These are phyloP conservation scores for Heliconius aoede DNA, from an alignment of 2,888 invertebrate species.

Conservation along the genomic window DNA sequence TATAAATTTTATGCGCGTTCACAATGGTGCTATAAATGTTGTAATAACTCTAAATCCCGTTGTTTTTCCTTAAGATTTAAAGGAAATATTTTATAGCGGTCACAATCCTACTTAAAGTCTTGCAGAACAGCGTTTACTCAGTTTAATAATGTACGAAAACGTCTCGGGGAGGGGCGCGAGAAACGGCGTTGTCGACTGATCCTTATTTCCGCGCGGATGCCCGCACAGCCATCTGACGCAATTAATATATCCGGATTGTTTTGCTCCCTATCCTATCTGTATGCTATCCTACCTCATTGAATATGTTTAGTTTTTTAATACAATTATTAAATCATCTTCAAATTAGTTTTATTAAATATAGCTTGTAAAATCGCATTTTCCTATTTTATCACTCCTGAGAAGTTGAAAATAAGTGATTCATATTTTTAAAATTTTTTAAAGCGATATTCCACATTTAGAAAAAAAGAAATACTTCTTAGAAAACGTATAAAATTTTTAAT, in stretches of 20 bases:
- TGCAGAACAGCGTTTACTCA: constrained; percentile 56
- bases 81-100: constrained; percentile 59
- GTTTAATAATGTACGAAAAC: constrained; percentile 42
- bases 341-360: too few species aligned
- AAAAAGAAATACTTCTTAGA: too few species aligned
- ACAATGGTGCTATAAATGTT: constrained; percentile 75
- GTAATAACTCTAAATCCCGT: constrained; percentile 74
- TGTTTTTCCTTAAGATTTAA: constrained; percentile 69
- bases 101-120: constrained; percentile 51
- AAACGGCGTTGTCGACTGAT: constrained; percentile 52
- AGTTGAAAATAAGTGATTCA: too few species aligned
- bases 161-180: constrained; percentile 16
- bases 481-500: too few species aligned
- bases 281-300: constrained; percentile 4
- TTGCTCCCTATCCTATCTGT: constrained; percentile 51
- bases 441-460: too few species aligned
- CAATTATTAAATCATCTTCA: too few species aligned
- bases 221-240: constrained; percentile 61
- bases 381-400: too few species aligned
- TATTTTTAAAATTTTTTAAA: too few species aligned
- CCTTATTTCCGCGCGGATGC: constrained; percentile 71
- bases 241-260: constrained; percentile 66
- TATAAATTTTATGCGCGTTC: constrained; percentile 78
- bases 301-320: background rate
- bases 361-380: too few species aligned